Conservation (phyloP, 2,113 vertebrate species). For the Laticauda colubrina region DNA sequence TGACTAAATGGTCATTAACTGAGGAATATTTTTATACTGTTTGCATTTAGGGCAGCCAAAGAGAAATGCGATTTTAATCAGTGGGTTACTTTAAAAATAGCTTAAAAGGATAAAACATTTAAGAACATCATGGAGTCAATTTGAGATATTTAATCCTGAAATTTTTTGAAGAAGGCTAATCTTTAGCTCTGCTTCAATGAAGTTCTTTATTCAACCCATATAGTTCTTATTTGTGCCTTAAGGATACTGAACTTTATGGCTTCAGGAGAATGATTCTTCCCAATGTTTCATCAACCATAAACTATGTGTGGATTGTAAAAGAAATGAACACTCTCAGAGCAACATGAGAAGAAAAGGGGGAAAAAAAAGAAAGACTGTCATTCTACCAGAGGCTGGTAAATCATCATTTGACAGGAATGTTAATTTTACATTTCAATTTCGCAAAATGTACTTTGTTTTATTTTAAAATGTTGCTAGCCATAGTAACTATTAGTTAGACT, state of each 20-base stretch:
- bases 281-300: neutral
- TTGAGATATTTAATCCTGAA: neutral
- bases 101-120: neutral
- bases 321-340: neutral
- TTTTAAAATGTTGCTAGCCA: neutral
- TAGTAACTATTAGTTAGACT: neutral
- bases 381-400: neutral
- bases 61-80: neutral
- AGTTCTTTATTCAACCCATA: neutral
- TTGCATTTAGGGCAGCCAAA: neutral
- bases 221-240: neutral
- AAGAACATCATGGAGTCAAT: neutral
- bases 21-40: neutral
- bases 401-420: neutral
- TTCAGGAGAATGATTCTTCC: neutral
- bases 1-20: neutral
- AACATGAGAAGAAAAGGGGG: neutral
- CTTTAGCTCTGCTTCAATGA: constrained; percentile 1
- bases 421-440: neutral
- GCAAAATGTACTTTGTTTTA: neutral
- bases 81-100: neutral
- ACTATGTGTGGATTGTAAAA: neutral
- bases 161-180: neutral
- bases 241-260: neutral
- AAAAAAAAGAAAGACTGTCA: neutral